phyloP scores from a whole-genome alignment of 1,140 invertebrate genomes.

The Drosophila funebris region DNA sequence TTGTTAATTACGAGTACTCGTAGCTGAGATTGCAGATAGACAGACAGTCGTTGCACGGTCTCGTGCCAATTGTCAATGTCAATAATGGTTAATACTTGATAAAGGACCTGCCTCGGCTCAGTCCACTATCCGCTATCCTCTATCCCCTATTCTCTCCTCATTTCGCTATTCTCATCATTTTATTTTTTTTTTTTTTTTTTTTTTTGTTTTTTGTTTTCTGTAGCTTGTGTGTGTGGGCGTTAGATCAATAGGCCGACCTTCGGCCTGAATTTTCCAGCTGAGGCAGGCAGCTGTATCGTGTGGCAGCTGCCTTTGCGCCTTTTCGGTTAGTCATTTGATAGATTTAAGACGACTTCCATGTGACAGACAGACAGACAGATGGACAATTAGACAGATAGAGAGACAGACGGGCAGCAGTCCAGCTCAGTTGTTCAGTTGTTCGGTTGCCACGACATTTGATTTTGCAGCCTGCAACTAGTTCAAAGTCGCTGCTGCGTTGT shows the following conservation, averaged over 20 bases:
- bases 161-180: background rate
- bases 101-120: constrained; percentile 30
- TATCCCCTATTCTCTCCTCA: background rate
- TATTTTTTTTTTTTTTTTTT: too few relatives aligned
- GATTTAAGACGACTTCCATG: constrained; percentile 49
- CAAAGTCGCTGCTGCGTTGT: constrained; percentile 46
- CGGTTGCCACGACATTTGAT: background rate
- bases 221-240: constrained; percentile 43
- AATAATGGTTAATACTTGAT: constrained; percentile 76
- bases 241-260: constrained; percentile 75
- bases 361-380: constrained; percentile 31
- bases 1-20: constrained; percentile 54
- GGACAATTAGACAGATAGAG: constrained; percentile 1
- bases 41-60: constrained; percentile 25
- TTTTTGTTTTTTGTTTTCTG: too few relatives aligned
- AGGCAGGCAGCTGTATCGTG: too few relatives aligned
- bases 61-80: constrained; percentile 75
- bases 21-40: constrained; percentile 20
- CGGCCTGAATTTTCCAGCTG: constrained; percentile 42
- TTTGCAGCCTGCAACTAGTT: constrained; percentile 56
- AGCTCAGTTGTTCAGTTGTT: too few relatives aligned
- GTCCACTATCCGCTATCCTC: background rate
- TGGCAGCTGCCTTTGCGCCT: constrained; percentile 20
- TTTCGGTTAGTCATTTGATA: constrained; percentile 75
- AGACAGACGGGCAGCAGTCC: constrained; percentile 4